Conservation (phyloP, 2,888 invertebrate genomes). For the Epirrita christyi region DNA sequence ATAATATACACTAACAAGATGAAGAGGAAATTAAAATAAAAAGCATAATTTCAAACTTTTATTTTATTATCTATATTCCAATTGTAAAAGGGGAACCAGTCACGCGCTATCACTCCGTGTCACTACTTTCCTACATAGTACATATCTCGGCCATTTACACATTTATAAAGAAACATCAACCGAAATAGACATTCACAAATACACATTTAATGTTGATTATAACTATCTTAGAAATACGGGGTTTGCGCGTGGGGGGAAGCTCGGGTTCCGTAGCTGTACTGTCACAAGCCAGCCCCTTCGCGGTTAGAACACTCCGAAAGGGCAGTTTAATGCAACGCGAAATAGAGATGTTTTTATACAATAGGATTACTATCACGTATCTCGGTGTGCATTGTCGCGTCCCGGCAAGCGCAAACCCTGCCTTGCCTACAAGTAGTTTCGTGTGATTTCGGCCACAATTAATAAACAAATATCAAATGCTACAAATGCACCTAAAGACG, state of each 20-base stretch:
- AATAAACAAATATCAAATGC: slow-evolving; percentile 58
- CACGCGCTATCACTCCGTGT: slow-evolving; percentile 80
- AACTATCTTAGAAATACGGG: slow-evolving; percentile 69
- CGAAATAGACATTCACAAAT: slow-evolving; percentile 83
- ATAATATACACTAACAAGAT: slow-evolving; percentile 48
- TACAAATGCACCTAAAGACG: slow-evolving; percentile 62
- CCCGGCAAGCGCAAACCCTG: slow-evolving; percentile 59
- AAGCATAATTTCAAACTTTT: slow-evolving; percentile 74
- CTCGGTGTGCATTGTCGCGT: slow-evolving; percentile 49
- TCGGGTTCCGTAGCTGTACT: slow-evolving; percentile 31
- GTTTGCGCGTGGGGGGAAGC: slow-evolving; percentile 59
- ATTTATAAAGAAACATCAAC: slow-evolving; percentile 80
- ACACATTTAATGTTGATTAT: slow-evolving; percentile 83
- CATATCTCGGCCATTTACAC: slow-evolving; percentile 82
- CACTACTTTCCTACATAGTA: slow-evolving; percentile 71
- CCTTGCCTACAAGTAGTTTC: slow-evolving; percentile 55
- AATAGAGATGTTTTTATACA: slow-evolving; percentile 28
- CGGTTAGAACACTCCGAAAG: slow-evolving; percentile 37
- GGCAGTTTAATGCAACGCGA: slow-evolving; percentile 28
- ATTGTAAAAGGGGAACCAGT: slow-evolving; percentile 83
- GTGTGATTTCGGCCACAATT: slow-evolving; percentile 72
- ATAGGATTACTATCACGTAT: slow-evolving; percentile 45
- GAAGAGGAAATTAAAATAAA: slow-evolving; percentile 54
- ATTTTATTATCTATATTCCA: slow-evolving; percentile 82
- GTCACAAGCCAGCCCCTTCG: slow-evolving; percentile 26